Evolutionary conservation across 2,888 invertebrate species (phyloP).

Genomic region (Tanypteryx hageni): DNA sequence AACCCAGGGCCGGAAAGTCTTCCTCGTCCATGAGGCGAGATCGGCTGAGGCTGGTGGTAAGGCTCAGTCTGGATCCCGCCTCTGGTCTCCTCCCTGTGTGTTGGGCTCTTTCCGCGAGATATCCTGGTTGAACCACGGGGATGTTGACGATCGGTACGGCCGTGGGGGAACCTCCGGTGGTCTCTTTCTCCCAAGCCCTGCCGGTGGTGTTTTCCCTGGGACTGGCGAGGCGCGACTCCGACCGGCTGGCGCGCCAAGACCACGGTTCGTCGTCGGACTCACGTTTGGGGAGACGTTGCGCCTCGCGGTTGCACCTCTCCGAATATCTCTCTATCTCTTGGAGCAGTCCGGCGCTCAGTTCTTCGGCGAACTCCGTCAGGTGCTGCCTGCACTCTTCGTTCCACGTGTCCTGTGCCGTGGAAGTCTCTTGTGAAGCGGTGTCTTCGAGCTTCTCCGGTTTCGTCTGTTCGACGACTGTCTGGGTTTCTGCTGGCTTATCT

Average conservation of each 20-base stretch:
- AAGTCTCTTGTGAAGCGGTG: background rate
- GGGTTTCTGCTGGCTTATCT: background rate
- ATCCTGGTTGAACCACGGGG: background rate
- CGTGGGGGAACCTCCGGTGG: conserved; percentile 20
- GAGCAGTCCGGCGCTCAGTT: conserved; percentile 87
- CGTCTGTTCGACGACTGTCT: background rate
- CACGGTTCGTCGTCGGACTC: conserved; percentile 50
- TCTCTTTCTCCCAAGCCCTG: conserved; percentile 30
- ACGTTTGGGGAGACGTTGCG: conserved; percentile 1
- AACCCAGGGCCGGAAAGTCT: conserved; percentile 26
- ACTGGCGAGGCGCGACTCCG: conserved; percentile 40
- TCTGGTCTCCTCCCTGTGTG: conserved; percentile 14
- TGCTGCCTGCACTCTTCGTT: conserved; percentile 83
- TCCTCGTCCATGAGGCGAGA: conserved; percentile 52
- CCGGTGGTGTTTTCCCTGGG: background rate
- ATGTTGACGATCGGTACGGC: background rate
- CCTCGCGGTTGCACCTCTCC: conserved; percentile 63
- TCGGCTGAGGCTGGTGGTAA: conserved; percentile 47
- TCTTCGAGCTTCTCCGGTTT: conserved; percentile 15
- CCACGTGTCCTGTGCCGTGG: conserved; percentile 75
- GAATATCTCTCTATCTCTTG: conserved; percentile 82
- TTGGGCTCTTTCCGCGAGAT: conserved; percentile 15
- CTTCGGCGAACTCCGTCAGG: conserved; percentile 88
- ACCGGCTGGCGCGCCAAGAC: conserved; percentile 42
- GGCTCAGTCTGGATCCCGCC: conserved; percentile 52